Base-by-base conservation (phyloP, 2,797 vertebrate genomes). In the Psittacula derbiana region DNA sequence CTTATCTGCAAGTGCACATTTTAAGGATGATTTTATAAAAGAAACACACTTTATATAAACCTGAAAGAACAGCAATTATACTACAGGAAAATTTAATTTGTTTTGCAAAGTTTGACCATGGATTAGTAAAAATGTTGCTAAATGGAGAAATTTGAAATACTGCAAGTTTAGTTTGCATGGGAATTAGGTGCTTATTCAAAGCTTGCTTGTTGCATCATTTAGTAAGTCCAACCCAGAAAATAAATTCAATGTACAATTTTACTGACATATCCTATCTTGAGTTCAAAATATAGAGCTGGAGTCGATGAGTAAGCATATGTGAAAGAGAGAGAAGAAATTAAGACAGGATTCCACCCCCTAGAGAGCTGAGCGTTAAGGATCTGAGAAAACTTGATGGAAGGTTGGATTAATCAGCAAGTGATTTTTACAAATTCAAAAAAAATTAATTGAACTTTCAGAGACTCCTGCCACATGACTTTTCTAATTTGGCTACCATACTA, bases 251-350 rank as follows among this genome's bases (percentile, higher is more conserved):
- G 1, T 14, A 7, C 6, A 64, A 28, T 43, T 76, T 53, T 76
- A 28, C 21, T 60, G 8, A 24, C 6, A 4, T 2, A 21, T 43
- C 33, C 10, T 46, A 8, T 25, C 10, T 6, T 36, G 36, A 38
- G 5, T 24, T 85, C 46, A 21, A 76, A 86, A 36, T 1, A 2
- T 3, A 41, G 9, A 55, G 6, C 8, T 76, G 27, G 40, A 43
- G 3, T 13, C 15, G n/a, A 6, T 27, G 21, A 46, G 8, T 19
- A 8, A 4, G 13, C 3, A 4, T 0, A 7, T 2, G 4, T 38
- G 8, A 71, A 57, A 74, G 0, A 52, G 19, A 24, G 3, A 1
- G 0, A 16, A 33, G 27, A 62, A 7, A 16, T 43, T 25, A 92
- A 83, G 30, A 21, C 4, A 47, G 11, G 3, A 4, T 57, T 80